These are phyloP conservation scores for Elachura formosa DNA, from an alignment of 2,113 vertebrate species.

Conservation along the genomic window DNA sequence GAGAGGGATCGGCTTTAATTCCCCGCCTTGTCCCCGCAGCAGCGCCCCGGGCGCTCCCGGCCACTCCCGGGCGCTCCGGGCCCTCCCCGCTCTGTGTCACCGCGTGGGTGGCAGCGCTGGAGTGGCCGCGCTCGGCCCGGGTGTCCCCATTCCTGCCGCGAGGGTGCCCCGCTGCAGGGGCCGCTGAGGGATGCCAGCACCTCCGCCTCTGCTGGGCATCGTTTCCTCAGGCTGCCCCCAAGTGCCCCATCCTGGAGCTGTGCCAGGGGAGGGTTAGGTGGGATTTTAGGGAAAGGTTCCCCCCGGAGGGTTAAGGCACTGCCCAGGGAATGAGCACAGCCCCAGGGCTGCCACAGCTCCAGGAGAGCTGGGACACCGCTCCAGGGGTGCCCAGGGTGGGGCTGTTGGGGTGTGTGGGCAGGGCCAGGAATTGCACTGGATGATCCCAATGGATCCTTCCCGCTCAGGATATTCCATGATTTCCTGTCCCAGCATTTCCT, in stretches of 20 bases:
- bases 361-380: accelerated
- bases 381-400: not conserved
- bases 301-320: not conserved
- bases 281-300: accelerated
- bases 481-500: not conserved
- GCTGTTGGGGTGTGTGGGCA: not conserved
- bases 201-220: accelerated
- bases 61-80: too few species aligned
- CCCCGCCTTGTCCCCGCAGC: not conserved
- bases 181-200: too few species aligned
- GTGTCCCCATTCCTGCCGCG: accelerated
- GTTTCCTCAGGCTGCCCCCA: not conserved
- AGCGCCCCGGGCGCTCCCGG: too few species aligned
- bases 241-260: not conserved
- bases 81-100: not conserved
- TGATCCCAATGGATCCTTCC: not conserved
- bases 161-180: too few species aligned
- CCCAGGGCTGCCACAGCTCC: not conserved
- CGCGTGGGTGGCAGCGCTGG: not conserved
- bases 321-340: not conserved
- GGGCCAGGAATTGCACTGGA: accelerated
- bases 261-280: accelerated
- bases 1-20: not conserved
- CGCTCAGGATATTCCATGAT: not conserved
- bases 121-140: accelerated